These are phyloP conservation scores for Hemibagrus wyckioides DNA, from an alignment of 2,113 vertebrate genomes.

Conservation along the genomic window DNA sequence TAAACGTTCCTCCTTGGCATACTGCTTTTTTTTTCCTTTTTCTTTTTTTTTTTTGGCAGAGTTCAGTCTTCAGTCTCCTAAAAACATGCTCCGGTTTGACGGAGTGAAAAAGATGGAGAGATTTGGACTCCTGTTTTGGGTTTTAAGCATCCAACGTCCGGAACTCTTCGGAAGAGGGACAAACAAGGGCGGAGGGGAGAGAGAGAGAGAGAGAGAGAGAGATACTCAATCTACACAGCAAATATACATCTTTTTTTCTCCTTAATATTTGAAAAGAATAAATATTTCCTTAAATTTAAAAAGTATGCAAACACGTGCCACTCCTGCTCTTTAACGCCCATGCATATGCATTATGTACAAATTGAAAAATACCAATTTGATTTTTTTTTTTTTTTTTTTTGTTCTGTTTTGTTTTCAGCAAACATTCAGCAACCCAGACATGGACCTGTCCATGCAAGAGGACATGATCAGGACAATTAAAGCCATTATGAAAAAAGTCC, in stretches of 20 bases:
- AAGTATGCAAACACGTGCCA: constrained; percentile 99
- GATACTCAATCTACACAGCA: constrained; percentile 82
- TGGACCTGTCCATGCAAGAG: constrained; percentile 74
- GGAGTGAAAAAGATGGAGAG: constrained; percentile 34
- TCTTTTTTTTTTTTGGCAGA: constrained; percentile 39
- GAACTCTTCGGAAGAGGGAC: constrained; percentile 62
- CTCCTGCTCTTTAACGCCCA: constrained; percentile 91
- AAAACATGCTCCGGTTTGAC: constrained; percentile 3
- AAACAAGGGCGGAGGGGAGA: constrained; percentile 64
- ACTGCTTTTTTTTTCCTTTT: constrained; percentile 31
- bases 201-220: too few species aligned
- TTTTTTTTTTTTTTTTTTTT: constrained; percentile 74
- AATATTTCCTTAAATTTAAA: constrained; percentile 96
- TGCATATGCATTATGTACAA: constrained; percentile 99
- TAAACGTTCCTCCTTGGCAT: constrained; percentile 46
- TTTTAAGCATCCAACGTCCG: constrained; percentile 62
- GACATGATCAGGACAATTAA: constrained; percentile 87
- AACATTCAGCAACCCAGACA: constrained; percentile 78
- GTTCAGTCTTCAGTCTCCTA: constrained; percentile 31
- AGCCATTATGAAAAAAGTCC: constrained; percentile 84
- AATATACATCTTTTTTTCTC: constrained; percentile 80
- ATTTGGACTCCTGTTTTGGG: constrained; percentile 61
- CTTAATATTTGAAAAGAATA: constrained; percentile 97
- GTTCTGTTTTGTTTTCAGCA: constrained; percentile 69
- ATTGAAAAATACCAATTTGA: constrained; percentile 96